A percentile compares a stretch with the other conserved stretches of the same genome.
These are phyloP conservation scores for Octomys mimax DNA, from an alignment of 2,797 vertebrate genomes.

Conservation along the genomic window DNA sequence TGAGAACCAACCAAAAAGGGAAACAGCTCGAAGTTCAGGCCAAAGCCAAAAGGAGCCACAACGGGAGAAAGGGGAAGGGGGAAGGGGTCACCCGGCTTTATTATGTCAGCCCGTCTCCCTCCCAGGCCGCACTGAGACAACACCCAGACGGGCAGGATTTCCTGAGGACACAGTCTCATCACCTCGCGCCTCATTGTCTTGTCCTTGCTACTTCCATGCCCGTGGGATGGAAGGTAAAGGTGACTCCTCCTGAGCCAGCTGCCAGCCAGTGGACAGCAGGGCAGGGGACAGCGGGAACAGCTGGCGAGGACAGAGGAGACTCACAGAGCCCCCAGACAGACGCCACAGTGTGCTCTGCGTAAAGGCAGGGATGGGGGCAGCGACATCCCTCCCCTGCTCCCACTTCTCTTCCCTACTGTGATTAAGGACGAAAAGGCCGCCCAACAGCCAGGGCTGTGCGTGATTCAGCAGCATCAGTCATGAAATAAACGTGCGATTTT, in stretches of 20 bases:
- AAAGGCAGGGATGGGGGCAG: not conserved
- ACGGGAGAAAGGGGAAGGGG: conserved; percentile 7
- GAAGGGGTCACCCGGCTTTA: not conserved
- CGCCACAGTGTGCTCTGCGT: not conserved
- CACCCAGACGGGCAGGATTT: conserved; percentile 53
- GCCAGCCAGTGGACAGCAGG: not conserved
- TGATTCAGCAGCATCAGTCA: accelerated
- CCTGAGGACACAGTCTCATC: conserved; percentile 51
- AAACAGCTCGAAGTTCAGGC: conserved; percentile 26
- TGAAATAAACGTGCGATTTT: not conserved
- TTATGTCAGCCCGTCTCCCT: conserved; percentile 18
- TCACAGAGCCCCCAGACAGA: accelerated
- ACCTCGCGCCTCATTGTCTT: not conserved
- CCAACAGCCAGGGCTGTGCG: accelerated
- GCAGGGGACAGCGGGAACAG: not conserved
- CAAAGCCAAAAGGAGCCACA: conserved; percentile 36
- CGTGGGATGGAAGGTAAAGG: not conserved
- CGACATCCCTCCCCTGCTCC: not conserved
- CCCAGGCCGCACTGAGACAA: conserved; percentile 16
- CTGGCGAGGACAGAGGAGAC: not conserved
- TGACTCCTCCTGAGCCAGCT: not conserved
- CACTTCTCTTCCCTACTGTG: too few relatives aligned
- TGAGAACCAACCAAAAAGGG: conserved; percentile 13
- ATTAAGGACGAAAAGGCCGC: not conserved
- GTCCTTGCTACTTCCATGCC: not conserved